phyloP scores from a whole-genome alignment of 2,113 vertebrate genomes.

The Odontophorus gujanensis region DNA sequence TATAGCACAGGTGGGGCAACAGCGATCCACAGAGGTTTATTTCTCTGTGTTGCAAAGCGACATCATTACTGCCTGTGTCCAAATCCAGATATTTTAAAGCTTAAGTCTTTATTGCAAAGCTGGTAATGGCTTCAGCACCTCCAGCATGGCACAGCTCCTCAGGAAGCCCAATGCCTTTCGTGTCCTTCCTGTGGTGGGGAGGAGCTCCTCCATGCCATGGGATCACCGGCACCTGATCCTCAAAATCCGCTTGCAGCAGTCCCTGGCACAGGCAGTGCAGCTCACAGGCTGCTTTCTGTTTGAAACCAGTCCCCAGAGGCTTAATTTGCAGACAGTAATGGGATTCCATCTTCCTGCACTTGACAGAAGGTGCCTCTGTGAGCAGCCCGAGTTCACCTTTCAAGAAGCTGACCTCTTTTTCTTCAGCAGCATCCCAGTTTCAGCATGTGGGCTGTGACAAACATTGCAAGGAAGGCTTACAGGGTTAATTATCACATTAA shows the following conservation, averaged over 20 bases:
- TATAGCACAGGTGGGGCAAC: neutral
- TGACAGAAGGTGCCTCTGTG: conserved; percentile 37
- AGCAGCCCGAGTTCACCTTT: conserved; percentile 54
- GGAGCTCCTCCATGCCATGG: neutral
- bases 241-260: neutral
- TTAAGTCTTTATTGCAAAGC: neutral
- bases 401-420: conserved; percentile 60
- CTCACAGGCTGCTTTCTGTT: conserved; percentile 38
- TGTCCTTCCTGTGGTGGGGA: neutral
- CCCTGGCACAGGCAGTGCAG: conserved; percentile 4
- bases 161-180: neutral
- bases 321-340: conserved; percentile 65
- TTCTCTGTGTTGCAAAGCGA: neutral
- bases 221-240: neutral
- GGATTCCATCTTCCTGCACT: conserved; percentile 52
- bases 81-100: neutral
- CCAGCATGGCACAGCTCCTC: neutral
- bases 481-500: conserved; percentile 37
- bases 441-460: neutral
- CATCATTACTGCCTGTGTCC: neutral
- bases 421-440: conserved; percentile 23
- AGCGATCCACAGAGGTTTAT: neutral
- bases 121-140: neutral
- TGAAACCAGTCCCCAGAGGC: conserved; percentile 44
- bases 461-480: conserved; percentile 24